phyloP scores from a whole-genome alignment of 2,888 invertebrate genomes.

The Cheilosia grossa region DNA sequence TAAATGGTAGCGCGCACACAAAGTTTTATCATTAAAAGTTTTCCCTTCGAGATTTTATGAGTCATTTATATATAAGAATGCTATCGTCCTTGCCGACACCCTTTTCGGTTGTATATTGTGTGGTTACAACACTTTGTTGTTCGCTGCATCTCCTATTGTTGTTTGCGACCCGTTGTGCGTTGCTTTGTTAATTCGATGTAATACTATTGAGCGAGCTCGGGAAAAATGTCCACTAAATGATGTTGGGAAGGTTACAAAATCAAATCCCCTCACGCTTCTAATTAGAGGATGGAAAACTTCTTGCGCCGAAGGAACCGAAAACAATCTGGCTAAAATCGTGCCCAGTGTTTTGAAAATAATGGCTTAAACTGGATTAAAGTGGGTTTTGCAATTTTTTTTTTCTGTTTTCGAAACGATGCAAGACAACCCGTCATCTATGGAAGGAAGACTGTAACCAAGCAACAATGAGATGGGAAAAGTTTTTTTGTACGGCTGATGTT shows the following conservation, averaged over 20 bases:
- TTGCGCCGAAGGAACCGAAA: conserved; percentile 34
- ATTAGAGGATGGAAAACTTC: conserved; percentile 59
- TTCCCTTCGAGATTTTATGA: conserved; percentile 70
- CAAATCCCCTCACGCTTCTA: conserved; percentile 70
- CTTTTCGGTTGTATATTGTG: conserved; percentile 6
- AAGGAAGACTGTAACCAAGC: neutral
- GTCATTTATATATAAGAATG: conserved; percentile 69
- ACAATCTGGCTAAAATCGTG: conserved; percentile 74
- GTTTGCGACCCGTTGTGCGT: conserved; percentile 49
- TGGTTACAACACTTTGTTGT: conserved; percentile 26
- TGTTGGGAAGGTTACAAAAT: conserved; percentile 51
- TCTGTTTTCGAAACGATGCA: neutral
- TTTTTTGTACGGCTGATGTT: conserved; percentile 20
- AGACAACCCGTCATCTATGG: neutral
- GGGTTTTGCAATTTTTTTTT: conserved; percentile 28
- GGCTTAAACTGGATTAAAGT: conserved; percentile 70
- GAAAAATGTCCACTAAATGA: conserved; percentile 55
- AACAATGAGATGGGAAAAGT: conserved; percentile 69
- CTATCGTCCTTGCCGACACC: conserved; percentile 40
- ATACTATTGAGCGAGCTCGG: conserved; percentile 48
- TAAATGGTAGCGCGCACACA: conserved; percentile 54
- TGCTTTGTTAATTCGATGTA: conserved; percentile 70
- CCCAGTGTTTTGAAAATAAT: conserved; percentile 73
- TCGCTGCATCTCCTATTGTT: conserved; percentile 41
- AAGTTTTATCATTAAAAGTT: conserved; percentile 74